A percentile compares a stretch with the other conserved stretches of the same genome.
Evolutionary conservation across 1,140 invertebrate genomes (phyloP).

Genomic region (Zaprionus africanus): DNA sequence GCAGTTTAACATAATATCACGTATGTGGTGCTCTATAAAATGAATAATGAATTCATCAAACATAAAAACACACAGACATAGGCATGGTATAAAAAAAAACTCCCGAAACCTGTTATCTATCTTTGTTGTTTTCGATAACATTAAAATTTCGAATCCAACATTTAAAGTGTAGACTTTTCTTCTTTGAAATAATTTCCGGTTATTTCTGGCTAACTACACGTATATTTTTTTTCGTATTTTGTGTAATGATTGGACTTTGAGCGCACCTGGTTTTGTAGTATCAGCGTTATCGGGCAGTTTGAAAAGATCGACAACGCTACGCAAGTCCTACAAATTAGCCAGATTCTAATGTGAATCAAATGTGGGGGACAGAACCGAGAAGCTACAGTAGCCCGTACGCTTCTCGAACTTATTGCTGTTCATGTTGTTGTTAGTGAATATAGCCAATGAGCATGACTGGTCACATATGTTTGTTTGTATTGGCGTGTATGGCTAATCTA

Average conservation of each 20-base stretch:
- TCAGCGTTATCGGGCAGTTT: slow-evolving; percentile 19
- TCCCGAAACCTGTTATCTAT: slow-evolving; percentile 5
- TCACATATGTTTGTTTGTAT: slow-evolving; percentile 18
- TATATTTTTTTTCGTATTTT: not conserved
- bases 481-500: slow-evolving; percentile 8
- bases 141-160: slow-evolving; percentile 6
- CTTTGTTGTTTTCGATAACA: slow-evolving; percentile 29
- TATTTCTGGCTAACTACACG: not conserved
- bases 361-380: not conserved
- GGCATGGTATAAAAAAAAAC: not conserved
- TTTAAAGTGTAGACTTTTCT: slow-evolving; percentile 20
- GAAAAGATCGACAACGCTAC: not conserved
- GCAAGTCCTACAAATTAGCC: slow-evolving; percentile 26
- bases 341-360: slow-evolving; percentile 21
- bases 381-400: not conserved
- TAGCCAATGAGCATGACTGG: slow-evolving; percentile 38
- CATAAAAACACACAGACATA: not conserved
- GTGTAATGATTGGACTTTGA: slow-evolving; percentile 36
- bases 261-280: slow-evolving; percentile 14
- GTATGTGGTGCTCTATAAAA: slow-evolving; percentile 8
- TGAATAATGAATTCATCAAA: not conserved
- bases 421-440: slow-evolving; percentile 5
- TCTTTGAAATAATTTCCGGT: not conserved
- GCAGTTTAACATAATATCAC: not conserved
- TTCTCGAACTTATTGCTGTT: slow-evolving; percentile 2